Evolutionary conservation across 2,797 vertebrate species (phyloP), one percentile per base, ranked within the genome.

Genomic region (Parauchenoglanis ngamensis): DNA sequence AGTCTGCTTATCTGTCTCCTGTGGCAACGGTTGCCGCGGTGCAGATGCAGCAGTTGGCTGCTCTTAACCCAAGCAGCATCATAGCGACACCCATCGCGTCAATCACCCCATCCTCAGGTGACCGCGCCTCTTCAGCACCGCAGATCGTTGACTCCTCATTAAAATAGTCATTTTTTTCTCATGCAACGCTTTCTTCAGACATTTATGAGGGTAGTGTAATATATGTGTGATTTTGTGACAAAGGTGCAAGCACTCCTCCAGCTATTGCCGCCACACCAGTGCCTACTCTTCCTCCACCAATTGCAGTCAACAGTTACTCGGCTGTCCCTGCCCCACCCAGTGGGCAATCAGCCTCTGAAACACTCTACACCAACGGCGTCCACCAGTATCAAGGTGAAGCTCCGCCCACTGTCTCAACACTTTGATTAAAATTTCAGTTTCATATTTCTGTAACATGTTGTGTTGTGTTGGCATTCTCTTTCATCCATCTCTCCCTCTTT

Each of bases 1-100:
- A 98, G 95, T 98, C 97, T 23, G 97, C 97, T 92, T 98, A 99
- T 95, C 96, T 99, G 94, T 98, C 97, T 94, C 97, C 98, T 83
- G 97, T 98, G 94, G 97, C 97, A 93, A 97, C 97, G 86, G 97
- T 98, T 93, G 97, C 97, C 2, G 97, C 97, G 0, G 97, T 98
- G 88, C 97, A 98, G 94, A 98, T 98, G 97, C 97, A 98, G 93
- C 98, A 98, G 93, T 96, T 98, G 94, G 97, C 97, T 1, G 96
- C 97, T 79, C 96, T 98, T 94, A 98, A 97, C 91, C 97, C 97
- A 94, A 97, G 94, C 89, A 97, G 97, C 94, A 96, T 98, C 95
- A 98, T 98, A 4, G 96, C 98, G 94, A 97, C 97, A 23, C 97
- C 97, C 87, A 96, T 98, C 54, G 91, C 95, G 88, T 96, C 96